Evolutionary conservation across 2,888 invertebrate species (phyloP), one percentile per base, ranked within the genome.

Genomic region (Pandemis cinnamomeana): DNA sequence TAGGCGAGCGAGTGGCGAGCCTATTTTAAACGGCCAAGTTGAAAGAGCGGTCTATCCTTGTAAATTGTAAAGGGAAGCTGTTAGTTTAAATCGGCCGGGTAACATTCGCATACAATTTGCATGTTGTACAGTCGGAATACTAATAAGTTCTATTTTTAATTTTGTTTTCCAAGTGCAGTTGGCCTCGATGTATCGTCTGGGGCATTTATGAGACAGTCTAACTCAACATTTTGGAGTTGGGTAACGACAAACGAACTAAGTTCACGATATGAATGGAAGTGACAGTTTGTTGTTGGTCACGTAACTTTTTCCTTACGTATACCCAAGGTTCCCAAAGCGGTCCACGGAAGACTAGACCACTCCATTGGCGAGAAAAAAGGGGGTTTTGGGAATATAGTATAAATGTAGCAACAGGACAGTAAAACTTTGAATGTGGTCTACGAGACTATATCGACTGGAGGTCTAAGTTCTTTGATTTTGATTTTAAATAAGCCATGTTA

Each of bases 121-220:
- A 86, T 86, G 78, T 79, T 71, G 81, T 83, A 84, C 83, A 82
- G 83, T 84, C 83, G 80, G 88, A 86, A 89, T 89, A 87, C 85
- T 84, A 89, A 90, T 82, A 82, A 79, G 68, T 36, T 83, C 78
- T 85, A 86, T 84, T 86, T 86, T 84, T 82, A 82, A 82, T 81
- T 81, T 83, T 77, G 76, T 73, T 78, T 76, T 80, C 80, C n/a
- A 80, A 81, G 83, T 79, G 77, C 80, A 71, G 78, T 70, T 70
- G 70, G 64, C 68, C 48, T 53, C 64, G 27, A 42, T 63, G 11
- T 53, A 20, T 71, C 51, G 71, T 53, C 42, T 71, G 67, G 71
- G n/a, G 13, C 20, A 13, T 42, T 48, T 51, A 41, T 53, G 44
- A 63, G 42, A 41, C 15, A 62, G 5, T n/a, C 61, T n/a, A 41